Base-by-base conservation (phyloP, 2,888 invertebrate species). In the Heliconius hortense region DNA sequence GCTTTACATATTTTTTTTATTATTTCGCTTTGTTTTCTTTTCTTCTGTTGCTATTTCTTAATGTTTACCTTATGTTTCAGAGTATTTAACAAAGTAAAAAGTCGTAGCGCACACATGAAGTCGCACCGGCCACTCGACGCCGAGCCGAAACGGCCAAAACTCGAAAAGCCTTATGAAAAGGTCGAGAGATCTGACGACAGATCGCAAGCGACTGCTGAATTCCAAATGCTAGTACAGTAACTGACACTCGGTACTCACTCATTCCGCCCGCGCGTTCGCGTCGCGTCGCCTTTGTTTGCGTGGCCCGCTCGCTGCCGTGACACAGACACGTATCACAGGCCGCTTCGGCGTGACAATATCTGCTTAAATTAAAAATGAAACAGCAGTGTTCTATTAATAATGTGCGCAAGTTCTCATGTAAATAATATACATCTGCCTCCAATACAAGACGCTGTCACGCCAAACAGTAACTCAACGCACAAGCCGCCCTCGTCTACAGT, bases 51-150 rank as follows among this genome's bases (percentile, higher is more conserved):
- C 92, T 80, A 78, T 87, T 89, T 89, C 85, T 92, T 90, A 93
- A 90, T 86, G 84, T 90, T 84, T 89, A 88, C 88, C 91, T 94
- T 92, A 91, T 91, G 92, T 95, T 95, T 84, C 96, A 99, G 98
- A 95, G 97, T 98, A 92, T 99, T 99, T 95, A 97, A 96, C 95
- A 99, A 99, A 96, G 98, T 99, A 89, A 98, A 99, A 95, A 99
- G 99, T 95, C 97, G 99, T 94, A 99, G 98, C 95, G 99, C 99
- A 82, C 99, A 99, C 95, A 99, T 99, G 99, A 99, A 99, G 95
- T 98, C 98, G 83, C 99, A 99, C 95, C 96, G 98, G 89, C 97
- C 97, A 85, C 96, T 97, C 90, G 98, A 98, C 94, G 95, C 96
- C 91, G 97, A 97, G 90, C 95, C 95, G 81, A 96, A 95, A 94